Evolutionary conservation across 2,113 vertebrate genomes (phyloP).

Genomic region (Rafetus swinhoei): DNA sequence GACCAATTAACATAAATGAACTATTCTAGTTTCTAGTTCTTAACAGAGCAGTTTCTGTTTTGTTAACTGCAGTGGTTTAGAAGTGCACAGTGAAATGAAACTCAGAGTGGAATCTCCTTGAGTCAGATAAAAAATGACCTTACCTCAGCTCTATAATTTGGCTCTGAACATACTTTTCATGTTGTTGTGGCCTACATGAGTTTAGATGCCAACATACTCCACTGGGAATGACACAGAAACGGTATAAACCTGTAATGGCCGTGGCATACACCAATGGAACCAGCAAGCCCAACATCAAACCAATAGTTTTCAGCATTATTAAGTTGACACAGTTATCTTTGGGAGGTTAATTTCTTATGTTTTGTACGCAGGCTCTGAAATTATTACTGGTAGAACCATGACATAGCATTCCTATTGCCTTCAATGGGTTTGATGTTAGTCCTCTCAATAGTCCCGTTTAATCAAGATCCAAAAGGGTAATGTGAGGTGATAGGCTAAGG

Average conservation of each 20-base stretch:
- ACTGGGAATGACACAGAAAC: not conserved
- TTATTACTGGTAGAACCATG: not conserved
- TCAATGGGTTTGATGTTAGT: not conserved
- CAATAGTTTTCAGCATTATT: not conserved
- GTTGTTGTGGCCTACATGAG: not conserved
- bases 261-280: not conserved
- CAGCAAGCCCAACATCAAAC: not conserved
- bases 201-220: not conserved
- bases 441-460: slow-evolving; percentile 10
- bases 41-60: not conserved
- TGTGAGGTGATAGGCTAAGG: not conserved
- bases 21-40: slow-evolving; percentile 29
- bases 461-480: not conserved
- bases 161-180: not conserved
- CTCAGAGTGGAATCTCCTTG: not conserved
- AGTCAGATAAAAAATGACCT: not conserved
- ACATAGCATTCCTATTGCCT: not conserved
- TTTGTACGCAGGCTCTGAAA: not conserved
- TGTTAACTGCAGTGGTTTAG: slow-evolving; percentile 31
- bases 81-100: slow-evolving; percentile 33
- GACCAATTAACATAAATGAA: not conserved
- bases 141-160: not conserved
- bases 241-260: not conserved
- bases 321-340: not conserved
- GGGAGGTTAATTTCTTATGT: not conserved